Evolutionary conservation across 1,140 invertebrate genomes (phyloP).

Genomic region (Drosophila sturtevanti): DNA sequence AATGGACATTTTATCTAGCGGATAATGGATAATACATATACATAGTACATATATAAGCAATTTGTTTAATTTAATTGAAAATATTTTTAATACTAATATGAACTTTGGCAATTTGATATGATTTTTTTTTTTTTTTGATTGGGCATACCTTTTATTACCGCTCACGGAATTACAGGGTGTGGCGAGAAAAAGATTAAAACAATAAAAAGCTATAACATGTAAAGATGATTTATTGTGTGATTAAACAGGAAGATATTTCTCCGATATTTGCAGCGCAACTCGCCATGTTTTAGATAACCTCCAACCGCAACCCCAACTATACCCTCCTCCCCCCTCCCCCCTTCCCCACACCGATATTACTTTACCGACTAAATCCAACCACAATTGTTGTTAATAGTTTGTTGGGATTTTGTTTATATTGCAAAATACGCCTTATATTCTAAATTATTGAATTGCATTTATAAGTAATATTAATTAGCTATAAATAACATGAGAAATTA

Average conservation of each 20-base stretch:
- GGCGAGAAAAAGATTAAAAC: constrained; percentile 9
- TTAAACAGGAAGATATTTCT: constrained; percentile 79
- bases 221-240: constrained; percentile 78
- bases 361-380: background rate
- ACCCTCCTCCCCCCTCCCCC: too few relatives aligned
- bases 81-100: too few relatives aligned
- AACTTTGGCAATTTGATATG: too few relatives aligned
- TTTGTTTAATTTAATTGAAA: too few relatives aligned
- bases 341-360: background rate
- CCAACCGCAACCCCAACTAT: background rate
- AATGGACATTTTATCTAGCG: too few relatives aligned
- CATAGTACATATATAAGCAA: too few relatives aligned
- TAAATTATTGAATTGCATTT: constrained; percentile 79
- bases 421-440: constrained; percentile 65
- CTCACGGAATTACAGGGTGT: background rate
- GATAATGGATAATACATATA: too few relatives aligned
- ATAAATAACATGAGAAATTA: constrained; percentile 75
- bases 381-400: constrained; percentile 47
- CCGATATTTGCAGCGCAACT: constrained; percentile 65
- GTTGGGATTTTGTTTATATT: constrained; percentile 62
- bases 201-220: constrained; percentile 59
- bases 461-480: constrained; percentile 81
- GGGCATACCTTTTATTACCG: too few relatives aligned
- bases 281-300: constrained; percentile 50
- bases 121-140: too few relatives aligned